phyloP scores from a whole-genome alignment of 2,113 vertebrate species.

The Uria aalge region DNA sequence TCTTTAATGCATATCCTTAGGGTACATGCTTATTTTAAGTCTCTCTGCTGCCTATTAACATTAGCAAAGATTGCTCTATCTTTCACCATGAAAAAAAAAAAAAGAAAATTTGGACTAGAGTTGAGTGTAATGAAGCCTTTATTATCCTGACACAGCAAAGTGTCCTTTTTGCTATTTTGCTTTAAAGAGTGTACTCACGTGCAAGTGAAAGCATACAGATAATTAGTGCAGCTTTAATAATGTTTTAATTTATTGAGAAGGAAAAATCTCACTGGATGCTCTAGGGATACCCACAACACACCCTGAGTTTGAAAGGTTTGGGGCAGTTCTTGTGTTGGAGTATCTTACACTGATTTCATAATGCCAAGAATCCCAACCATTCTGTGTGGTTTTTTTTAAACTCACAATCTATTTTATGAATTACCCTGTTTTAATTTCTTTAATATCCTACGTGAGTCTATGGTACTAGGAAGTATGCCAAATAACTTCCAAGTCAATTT shows the following conservation, averaged over 20 bases:
- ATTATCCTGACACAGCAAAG: background rate
- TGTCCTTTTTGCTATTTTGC: background rate
- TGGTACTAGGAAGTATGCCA: background rate
- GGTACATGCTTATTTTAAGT: constrained; percentile 30
- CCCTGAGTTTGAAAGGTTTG: background rate
- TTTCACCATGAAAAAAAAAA: background rate
- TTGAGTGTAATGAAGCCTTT: background rate
- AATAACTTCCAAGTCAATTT: background rate
- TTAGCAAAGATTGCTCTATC: background rate
- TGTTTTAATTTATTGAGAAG: background rate
- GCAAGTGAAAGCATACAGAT: background rate
- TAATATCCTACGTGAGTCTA: background rate
- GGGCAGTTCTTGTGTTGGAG: background rate
- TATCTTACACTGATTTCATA: background rate
- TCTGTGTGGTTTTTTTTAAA: background rate
- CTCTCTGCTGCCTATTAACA: background rate
- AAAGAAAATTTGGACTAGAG: background rate
- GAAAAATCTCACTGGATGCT: background rate
- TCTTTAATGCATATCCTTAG: constrained; percentile 33
- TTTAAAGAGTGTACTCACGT: background rate
- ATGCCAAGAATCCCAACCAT: background rate
- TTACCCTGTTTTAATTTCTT: background rate
- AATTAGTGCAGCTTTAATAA: background rate
- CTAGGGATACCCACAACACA: background rate
- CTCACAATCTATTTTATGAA: background rate